Base-by-base conservation (phyloP, 2,797 vertebrate species). In the Pseudochaenichthys georgianus region DNA sequence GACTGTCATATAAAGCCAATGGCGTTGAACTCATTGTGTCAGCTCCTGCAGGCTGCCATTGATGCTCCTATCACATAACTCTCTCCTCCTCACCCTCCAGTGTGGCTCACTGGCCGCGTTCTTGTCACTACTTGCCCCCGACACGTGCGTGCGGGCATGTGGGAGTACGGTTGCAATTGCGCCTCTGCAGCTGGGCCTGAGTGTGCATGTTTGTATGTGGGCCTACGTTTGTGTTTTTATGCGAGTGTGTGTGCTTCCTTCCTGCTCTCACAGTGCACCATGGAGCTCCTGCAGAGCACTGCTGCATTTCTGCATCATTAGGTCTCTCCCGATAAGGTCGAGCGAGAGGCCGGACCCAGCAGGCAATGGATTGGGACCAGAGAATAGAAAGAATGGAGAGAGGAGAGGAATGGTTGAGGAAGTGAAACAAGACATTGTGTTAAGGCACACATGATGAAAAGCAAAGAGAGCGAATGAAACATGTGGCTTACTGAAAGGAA, bases 11-110 rank as follows among this genome's bases (percentile, higher is more conserved):
- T 90, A 80, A 80, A 73, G 84, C 90, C 90, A 87, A 55, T 87
- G 87, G 89, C 80, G 10, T 68, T 86, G 88, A 86, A 86, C 91
- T 90, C 89, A 91, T 88, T 89, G 87, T 93, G 91, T 91, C 89
- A 92, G 64, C 73, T 88, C 84, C 88, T 85, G 72, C 78, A 77
- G 90, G 91, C 87, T 79, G 84, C 81, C 79, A 89, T 87, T 81
- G 90, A 92, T 91, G 89, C 87, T 85, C 71, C 87, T 88, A 89
- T 92, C 87, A 63, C 83, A 77, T 78, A 81, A 75, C 70, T 73
- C 75, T 64, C 53, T 63, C 57, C 66, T 79, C 53, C 52, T 84
- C 67, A 75, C 59, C 84, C 78, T 85, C 64, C 64, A 70, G 64
- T 74, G 70, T 70, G 57, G 75, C 80, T 73, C 79, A 60, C 66